Base-by-base conservation (phyloP, 2,113 vertebrate genomes). In the Nothoprocta pentlandii region DNA sequence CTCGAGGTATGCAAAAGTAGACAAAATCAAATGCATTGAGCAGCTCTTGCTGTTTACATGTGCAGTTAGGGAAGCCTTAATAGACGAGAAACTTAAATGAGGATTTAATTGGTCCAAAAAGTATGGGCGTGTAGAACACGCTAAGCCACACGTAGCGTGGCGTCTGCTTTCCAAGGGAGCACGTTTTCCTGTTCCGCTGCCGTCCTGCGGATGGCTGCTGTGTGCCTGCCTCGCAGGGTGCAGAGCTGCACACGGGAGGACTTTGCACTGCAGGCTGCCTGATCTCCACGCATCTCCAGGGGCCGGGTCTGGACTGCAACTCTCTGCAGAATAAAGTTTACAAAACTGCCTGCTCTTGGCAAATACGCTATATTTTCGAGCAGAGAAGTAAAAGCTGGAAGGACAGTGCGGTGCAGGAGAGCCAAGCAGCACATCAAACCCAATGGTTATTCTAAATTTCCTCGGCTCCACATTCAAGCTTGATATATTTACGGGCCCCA, bases 191-290 rank as follows among this genome's bases (percentile, higher is more conserved):
- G 6, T 51, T 21, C 10, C 49, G 73, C 56, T 53, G 23, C 7
- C 69, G 10, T 23, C 0, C 0, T 15, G 28, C 69, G 25, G 81
- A 36, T 21, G n/a, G 28, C 26, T 82, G 46, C 62, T 47, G 7
- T 46, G 23, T 11, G 15, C 14, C 54, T 4, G 8, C 64, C 51
- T 30, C 54, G 8, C 16, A 12, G 20, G 4, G 10, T 5, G 44
- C 10, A 19, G 5, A 36, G 59, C 9, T 8, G 42, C 16, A 16
- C 62, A 39, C 14, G 2, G 0, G 0, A 44, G n/a, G 28, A 36
- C n/a, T 36, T 64, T 53, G 54, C 68, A n/a, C 80, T n/a, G 26
- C 23, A 82, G 53, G 9, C n/a, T 39, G 49, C 54, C 39, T 68
- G 26, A 23, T 36, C 46, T 28, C 4, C 2, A 7, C 51, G 34